phyloP scores from a whole-genome alignment of 2,797 vertebrate species.

The Mus spretus region DNA sequence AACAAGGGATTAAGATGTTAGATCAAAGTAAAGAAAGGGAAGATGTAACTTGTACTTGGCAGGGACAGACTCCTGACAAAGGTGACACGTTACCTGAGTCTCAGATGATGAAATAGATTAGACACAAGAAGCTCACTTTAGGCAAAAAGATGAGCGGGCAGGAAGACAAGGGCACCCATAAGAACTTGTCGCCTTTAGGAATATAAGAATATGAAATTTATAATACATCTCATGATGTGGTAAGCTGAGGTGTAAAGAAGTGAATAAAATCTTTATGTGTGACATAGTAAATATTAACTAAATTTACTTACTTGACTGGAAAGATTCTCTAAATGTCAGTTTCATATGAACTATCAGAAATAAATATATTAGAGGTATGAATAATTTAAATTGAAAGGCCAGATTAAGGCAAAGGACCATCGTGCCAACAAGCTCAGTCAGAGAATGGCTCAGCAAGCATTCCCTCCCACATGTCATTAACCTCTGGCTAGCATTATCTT shows the following conservation, averaged over 20 bases:
- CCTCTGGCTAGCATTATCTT: slow-evolving; percentile 28
- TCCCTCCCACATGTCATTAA: slow-evolving; percentile 55
- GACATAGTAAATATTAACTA: slow-evolving; percentile 19
- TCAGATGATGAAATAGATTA: slow-evolving; percentile 18
- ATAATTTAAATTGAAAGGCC: slow-evolving; percentile 62
- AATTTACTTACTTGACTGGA: slow-evolving; percentile 29
- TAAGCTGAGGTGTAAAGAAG: not conserved
- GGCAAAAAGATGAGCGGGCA: not conserved
- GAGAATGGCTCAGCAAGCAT: slow-evolving; percentile 37
- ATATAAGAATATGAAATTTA: not conserved
- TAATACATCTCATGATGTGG: not conserved
- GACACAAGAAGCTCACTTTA: not conserved
- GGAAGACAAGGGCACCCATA: not conserved
- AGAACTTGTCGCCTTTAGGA: not conserved
- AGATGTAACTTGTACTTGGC: not conserved
- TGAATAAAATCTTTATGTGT: not conserved
- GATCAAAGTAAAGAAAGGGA: not conserved
- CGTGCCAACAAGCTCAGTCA: not conserved
- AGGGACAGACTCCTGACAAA: not conserved
- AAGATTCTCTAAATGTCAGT: slow-evolving; percentile 16
- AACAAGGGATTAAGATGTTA: not conserved
- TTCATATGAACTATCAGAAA: not conserved
- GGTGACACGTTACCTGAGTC: not conserved
- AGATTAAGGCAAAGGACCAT: slow-evolving; percentile 25
- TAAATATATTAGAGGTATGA: not conserved